phyloP scores from a whole-genome alignment of 2,888 invertebrate genomes.

The Trypoxylon attenuatum region DNA sequence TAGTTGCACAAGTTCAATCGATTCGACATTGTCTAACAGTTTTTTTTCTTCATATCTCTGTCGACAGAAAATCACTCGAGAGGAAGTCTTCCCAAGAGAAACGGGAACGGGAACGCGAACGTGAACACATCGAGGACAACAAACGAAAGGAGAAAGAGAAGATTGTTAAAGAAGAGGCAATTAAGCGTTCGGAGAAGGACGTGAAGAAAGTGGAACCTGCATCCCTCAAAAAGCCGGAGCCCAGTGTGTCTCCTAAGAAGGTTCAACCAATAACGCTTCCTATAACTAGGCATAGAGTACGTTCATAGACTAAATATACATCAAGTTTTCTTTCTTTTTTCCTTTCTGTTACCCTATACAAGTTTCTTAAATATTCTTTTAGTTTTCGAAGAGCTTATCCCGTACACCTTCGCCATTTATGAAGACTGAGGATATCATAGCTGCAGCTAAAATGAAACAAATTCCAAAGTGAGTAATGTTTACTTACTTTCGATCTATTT shows the following conservation, averaged over 20 bases:
- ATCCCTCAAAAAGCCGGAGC: constrained; percentile 61
- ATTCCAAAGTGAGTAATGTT: constrained; percentile 51
- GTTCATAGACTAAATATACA: neutral
- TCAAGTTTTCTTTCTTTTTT: constrained; percentile 1
- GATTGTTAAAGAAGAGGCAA: constrained; percentile 62
- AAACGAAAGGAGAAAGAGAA: constrained; percentile 65
- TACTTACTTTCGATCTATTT: neutral
- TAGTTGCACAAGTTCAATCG: constrained; percentile 12
- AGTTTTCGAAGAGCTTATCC: constrained; percentile 86
- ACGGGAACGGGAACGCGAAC: constrained; percentile 53
- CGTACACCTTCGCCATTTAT: constrained; percentile 91
- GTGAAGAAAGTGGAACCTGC: constrained; percentile 58
- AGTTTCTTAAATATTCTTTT: no score
- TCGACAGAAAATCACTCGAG: constrained; percentile 63
- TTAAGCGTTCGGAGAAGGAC: constrained; percentile 65
- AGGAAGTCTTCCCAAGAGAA: constrained; percentile 61
- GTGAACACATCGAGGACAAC: constrained; percentile 53
- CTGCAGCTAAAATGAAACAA: constrained; percentile 64
- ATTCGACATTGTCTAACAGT: constrained; percentile 2
- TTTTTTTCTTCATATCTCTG: constrained; percentile 31
- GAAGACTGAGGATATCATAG: constrained; percentile 76
- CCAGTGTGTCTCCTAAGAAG: constrained; percentile 70
- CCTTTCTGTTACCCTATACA: no score
- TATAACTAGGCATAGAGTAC: constrained; percentile 68
- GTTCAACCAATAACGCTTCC: constrained; percentile 52